Conservation (phyloP, 2,888 invertebrate species). For the Andrena flavipes region DNA sequence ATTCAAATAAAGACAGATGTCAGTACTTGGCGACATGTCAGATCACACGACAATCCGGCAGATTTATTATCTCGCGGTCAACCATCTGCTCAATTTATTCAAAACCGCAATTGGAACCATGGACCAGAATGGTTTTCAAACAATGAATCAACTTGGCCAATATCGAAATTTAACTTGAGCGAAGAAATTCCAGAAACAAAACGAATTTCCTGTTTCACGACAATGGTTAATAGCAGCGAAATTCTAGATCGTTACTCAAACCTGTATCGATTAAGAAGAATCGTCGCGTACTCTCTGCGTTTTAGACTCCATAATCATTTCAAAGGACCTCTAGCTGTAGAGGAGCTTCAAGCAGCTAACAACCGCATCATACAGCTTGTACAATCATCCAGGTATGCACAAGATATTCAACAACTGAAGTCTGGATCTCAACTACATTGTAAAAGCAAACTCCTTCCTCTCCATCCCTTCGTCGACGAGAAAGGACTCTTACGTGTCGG, state of each 20-base stretch:
- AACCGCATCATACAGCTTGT: background rate
- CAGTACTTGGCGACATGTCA: background rate
- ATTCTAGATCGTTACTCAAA: background rate
- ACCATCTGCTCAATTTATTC: background rate
- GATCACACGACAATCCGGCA: background rate
- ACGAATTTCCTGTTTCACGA: background rate
- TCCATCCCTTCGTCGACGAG: too few species aligned
- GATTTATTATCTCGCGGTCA: background rate
- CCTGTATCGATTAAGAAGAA: background rate
- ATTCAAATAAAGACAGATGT: background rate
- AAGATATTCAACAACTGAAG: background rate
- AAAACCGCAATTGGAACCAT: fast-evolving
- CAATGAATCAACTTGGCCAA: background rate
- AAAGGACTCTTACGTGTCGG: too few species aligned
- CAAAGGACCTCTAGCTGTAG: background rate
- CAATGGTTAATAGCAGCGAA: background rate
- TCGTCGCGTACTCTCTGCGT: slow-evolving; percentile 2
- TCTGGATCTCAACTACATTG: background rate
- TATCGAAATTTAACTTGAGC: background rate
- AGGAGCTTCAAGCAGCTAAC: background rate
- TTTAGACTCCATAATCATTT: background rate
- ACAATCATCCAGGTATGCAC: background rate
- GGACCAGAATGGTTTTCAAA: background rate
- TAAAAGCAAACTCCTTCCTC: too few species aligned
- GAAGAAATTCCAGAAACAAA: background rate